Evolutionary conservation across 1,140 invertebrate species (phyloP), one percentile per base, ranked within the genome.

Genomic region (Platyscapa corneri): DNA sequence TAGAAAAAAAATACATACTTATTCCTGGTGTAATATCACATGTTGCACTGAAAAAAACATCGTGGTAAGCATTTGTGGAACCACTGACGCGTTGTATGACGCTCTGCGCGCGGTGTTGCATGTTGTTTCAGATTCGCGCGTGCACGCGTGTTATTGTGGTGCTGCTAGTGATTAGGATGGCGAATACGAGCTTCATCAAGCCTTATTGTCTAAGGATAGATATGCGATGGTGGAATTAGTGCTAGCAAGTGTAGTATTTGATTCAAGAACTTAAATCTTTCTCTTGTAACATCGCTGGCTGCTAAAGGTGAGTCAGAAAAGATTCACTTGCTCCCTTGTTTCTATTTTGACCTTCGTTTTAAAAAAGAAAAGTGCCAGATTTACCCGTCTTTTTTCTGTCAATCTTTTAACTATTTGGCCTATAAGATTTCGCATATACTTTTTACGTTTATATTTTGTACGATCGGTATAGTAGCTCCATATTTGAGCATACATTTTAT

Each of bases 281-380:
- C 37, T 37, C 56, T 60, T 3, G 56, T 27, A 23, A 60, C 3
- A 3, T 60, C 5, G 1, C 34, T 72, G 42, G 65, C 81, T 32
- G 60, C 74, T 20, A 39, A 65, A 83, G 74, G 82, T 83, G 82
- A 83, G 82, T 83, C 37, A 83, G 53, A 60, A n/a, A 18, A 2
- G 42, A 12, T 53, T 53, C 20, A 49, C 42, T 27, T 77, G 2
- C 3, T 53, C 75, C 2, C 46, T 30, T 27, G 27, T 27, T 23
- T 8, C 37, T 27, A 42, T 42, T 42, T 42, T n/a, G 39, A 74
- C 34, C 37, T 42, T 42, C 70, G 18, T 1, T 74, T 42, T 14
- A 20, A 39, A 72, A 37, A 39, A 37, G n/a, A 39, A 6, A 72
- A 30, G 49, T 53, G 10, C 49, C 18, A 2, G 49, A 18, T 53